These are phyloP conservation scores for Lutjanus erythropterus DNA, from an alignment of 2,113 vertebrate species.

Conservation along the genomic window DNA sequence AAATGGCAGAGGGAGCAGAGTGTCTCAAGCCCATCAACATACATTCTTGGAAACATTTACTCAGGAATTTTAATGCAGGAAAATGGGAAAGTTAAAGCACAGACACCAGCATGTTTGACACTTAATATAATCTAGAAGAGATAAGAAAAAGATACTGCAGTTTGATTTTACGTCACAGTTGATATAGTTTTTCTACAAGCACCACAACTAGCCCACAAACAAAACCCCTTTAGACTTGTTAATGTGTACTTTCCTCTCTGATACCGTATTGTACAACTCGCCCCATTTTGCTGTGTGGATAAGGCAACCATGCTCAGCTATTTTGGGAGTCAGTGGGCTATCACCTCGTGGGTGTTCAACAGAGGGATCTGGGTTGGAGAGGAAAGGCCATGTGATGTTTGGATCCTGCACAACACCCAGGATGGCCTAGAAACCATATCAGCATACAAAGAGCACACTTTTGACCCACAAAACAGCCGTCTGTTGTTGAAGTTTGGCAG, in stretches of 20 bases:
- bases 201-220: background rate
- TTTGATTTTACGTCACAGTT: background rate
- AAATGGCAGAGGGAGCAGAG: slow-evolving; percentile 11
- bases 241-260: slow-evolving; percentile 9
- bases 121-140: too few species aligned
- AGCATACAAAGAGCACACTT: slow-evolving; percentile 1
- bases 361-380: slow-evolving; percentile 33
- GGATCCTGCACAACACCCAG: slow-evolving; percentile 13
- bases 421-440: slow-evolving; percentile 22
- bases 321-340: slow-evolving; percentile 54
- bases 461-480: slow-evolving; percentile 13
- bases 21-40: background rate
- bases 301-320: slow-evolving; percentile 36
- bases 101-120: background rate
- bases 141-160: background rate
- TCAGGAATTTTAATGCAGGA: background rate
- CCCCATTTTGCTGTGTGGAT: slow-evolving; percentile 17
- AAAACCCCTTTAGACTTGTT: slow-evolving; percentile 3
- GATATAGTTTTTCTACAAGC: background rate
- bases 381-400: slow-evolving; percentile 28
- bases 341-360: slow-evolving; percentile 37
- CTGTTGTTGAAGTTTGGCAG: background rate
- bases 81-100: background rate
- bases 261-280: slow-evolving; percentile 15
- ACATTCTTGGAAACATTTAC: slow-evolving; percentile 2